Evolutionary conservation across 2,113 vertebrate genomes (phyloP), one percentile per base, ranked within the genome.

Genomic region (Myanophis thanlyinensis): DNA sequence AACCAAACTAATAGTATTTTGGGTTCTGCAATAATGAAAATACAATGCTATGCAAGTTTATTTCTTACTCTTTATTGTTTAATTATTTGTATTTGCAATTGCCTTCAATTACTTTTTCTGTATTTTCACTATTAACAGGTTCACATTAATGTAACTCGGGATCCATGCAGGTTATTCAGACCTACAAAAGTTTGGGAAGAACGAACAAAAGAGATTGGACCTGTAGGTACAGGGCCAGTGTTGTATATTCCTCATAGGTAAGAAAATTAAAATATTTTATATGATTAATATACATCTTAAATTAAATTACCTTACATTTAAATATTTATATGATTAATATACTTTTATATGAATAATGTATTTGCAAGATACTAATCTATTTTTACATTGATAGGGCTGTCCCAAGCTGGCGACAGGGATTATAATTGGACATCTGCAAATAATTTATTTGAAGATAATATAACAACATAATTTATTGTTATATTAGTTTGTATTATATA

Each of bases 321-420:
- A 80, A 80, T 80, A 80, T 44, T 80, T 80, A 80, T 40, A 20
- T 80, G 18, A 40, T 80, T 80, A 44, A 80, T 44, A 18, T 44
- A 80, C 35, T 80, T 80, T 22, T 80, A 80, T 80, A 80, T 89
- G 44, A 46, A 80, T 15, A n/a, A 54, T 51, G 5, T 94, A 46
- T 85, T 92, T 91, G 62, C 73, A 89, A 93, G 48, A 46, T 73
- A 62, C 48, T 89, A 49, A 94, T n/a, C 53, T 30, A 91, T 88
- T n/a, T 94, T 73, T 94, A 95, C 35, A 94, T 85, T 95, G 92
- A 52, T 95, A 98, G 98, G 97, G 98, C 98, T 93, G 91, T 98
- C 87, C 98, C 98, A 51, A 95, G 95, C 62, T 99, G 98, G 98
- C 98, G 98, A 97, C 98, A 98, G 97, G 98, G 93, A 54, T 25